Conservation (phyloP, 2,113 vertebrate species). For the Anoura caudifer region DNA sequence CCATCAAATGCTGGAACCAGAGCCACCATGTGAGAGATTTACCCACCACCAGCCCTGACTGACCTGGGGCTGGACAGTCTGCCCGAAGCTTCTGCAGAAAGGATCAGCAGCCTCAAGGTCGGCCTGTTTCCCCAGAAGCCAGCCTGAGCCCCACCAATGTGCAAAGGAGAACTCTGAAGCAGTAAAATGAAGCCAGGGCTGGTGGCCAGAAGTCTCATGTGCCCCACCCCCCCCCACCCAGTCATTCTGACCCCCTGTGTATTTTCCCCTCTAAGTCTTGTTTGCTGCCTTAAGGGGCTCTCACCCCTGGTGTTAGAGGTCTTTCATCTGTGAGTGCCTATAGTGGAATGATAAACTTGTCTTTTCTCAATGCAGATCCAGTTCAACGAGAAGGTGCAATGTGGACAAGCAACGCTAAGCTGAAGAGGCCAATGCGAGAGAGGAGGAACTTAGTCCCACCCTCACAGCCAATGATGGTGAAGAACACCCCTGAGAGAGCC, state of each 20-base stretch:
- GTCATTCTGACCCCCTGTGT: fast-evolving
- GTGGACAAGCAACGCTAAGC: constrained; percentile 49
- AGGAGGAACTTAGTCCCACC: constrained; percentile 35
- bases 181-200: not conserved
- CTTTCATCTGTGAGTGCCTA: not conserved
- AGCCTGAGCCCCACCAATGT: not conserved
- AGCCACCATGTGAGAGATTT: not conserved
- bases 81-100: not conserved
- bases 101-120: not conserved
- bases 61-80: not conserved
- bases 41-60: not conserved
- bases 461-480: not conserved
- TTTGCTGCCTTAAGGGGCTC: not conserved
- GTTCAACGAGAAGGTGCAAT: not conserved
- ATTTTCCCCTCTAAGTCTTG: not conserved
- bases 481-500: not conserved
- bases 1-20: not conserved
- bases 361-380: constrained; percentile 52
- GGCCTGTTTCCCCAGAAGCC: not conserved
- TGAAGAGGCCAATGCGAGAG: constrained; percentile 50
- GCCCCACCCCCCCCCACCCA: too few relatives aligned
- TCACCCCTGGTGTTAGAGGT: not conserved
- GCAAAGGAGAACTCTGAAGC: not conserved
- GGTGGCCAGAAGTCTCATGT: not conserved
- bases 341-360: not conserved